A percentile compares a stretch with the other conserved stretches of the same genome.
phyloP scores from a whole-genome alignment of 2,797 vertebrate species.

The Mustela erminea region DNA sequence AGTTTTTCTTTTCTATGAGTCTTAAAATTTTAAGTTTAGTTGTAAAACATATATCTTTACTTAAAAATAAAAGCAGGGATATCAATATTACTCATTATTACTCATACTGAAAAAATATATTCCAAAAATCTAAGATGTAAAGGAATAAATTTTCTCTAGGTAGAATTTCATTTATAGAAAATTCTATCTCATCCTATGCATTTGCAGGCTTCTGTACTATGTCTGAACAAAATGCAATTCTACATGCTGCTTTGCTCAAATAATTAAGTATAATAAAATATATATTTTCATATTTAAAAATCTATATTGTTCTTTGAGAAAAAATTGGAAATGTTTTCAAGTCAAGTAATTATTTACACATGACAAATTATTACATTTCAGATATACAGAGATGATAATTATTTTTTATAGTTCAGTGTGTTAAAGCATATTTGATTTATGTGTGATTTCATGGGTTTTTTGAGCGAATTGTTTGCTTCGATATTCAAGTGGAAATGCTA shows the following conservation, averaged over 20 bases:
- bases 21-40: not conserved
- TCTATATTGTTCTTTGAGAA: not conserved
- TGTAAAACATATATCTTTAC: not conserved
- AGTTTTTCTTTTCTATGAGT: not conserved
- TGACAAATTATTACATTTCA: not conserved
- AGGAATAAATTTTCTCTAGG: not conserved
- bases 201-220: not conserved
- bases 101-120: not conserved
- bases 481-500: not conserved
- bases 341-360: not conserved
- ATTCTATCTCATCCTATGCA: not conserved
- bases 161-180: not conserved
- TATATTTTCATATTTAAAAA: not conserved
- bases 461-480: not conserved
- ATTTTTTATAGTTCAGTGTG: not conserved
- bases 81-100: not conserved
- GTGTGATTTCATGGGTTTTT: not conserved
- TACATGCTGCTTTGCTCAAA: not conserved
- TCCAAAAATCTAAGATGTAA: not conserved
- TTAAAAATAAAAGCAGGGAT: not conserved
- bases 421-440: not conserved
- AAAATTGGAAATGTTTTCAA: not conserved
- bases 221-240: not conserved
- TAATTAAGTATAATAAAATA: not conserved
- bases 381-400: not conserved